Evolutionary conservation across 2,797 vertebrate species (phyloP).

Genomic region (Neosilurus hyrtlii): DNA sequence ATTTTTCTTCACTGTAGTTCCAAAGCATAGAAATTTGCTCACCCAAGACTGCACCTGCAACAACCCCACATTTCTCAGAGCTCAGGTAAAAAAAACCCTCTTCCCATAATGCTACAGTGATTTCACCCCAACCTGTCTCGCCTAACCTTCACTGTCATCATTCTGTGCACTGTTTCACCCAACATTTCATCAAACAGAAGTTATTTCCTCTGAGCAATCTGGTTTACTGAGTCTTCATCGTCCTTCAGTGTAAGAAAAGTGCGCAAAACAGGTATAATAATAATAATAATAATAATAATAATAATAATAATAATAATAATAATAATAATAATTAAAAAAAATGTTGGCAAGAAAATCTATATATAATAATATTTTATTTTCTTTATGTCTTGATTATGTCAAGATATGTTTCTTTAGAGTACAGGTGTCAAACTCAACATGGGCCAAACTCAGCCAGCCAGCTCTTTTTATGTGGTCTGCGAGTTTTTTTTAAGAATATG

Average conservation of each 20-base stretch:
- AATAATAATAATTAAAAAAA: too few species aligned
- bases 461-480: too few species aligned
- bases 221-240: not conserved
- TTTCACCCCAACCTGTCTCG: not conserved
- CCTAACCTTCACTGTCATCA: not conserved
- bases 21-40: conserved; percentile 2
- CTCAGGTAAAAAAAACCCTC: not conserved
- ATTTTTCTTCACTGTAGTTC: conserved; percentile 4
- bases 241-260: not conserved
- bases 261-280: not conserved
- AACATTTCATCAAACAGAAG: not conserved
- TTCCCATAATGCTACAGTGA: not conserved
- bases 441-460: too few species aligned
- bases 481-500: too few species aligned
- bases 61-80: conserved; percentile 8
- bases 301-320: not conserved
- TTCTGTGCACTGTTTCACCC: not conserved
- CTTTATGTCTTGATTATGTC: too few species aligned
- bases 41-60: conserved; percentile 4
- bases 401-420: too few species aligned
- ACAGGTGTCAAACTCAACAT: too few species aligned
- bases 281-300: not conserved
- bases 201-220: not conserved
- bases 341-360: too few species aligned
- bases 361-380: too few species aligned